Evolutionary conservation across 2,888 invertebrate species (phyloP).

Genomic region (Ochropacha duplaris): DNA sequence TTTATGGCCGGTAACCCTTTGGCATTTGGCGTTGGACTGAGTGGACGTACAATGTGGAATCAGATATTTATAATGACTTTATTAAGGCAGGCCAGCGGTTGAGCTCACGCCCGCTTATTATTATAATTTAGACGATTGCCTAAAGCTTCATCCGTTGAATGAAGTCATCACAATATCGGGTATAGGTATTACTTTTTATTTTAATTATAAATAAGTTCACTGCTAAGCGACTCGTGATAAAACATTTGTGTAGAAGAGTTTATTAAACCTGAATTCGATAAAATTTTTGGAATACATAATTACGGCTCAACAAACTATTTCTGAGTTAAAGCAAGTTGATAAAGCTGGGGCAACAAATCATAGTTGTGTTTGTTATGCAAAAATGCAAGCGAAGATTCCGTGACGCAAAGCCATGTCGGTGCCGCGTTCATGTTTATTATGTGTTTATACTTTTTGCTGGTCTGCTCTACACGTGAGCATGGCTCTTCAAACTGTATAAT

Average conservation of each 20-base stretch:
- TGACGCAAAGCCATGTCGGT: slow-evolving; percentile 66
- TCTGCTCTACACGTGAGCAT: slow-evolving; percentile 51
- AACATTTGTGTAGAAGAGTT: background rate
- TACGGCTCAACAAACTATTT: slow-evolving; percentile 39
- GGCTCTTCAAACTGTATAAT: slow-evolving; percentile 49
- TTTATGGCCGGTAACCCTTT: slow-evolving; percentile 63
- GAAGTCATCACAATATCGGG: slow-evolving; percentile 68
- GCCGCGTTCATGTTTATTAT: slow-evolving; percentile 65
- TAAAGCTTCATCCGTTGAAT: slow-evolving; percentile 71
- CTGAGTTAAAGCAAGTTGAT: slow-evolving; percentile 45
- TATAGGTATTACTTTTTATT: slow-evolving; percentile 16
- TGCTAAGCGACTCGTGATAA: background rate
- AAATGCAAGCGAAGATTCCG: slow-evolving; percentile 76
- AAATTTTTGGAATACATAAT: slow-evolving; percentile 12
- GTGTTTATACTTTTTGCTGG: slow-evolving; percentile 68
- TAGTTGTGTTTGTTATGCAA: slow-evolving; percentile 72
- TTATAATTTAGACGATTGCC: slow-evolving; percentile 82
- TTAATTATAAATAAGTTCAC: background rate
- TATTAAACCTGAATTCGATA: background rate
- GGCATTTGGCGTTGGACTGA: slow-evolving; percentile 62
- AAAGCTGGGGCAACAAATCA: slow-evolving; percentile 64
- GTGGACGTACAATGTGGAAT: slow-evolving; percentile 65
- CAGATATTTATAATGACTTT: slow-evolving; percentile 82
- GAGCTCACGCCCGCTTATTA: slow-evolving; percentile 81
- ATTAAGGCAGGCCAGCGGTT: slow-evolving; percentile 74